Evolutionary conservation across 2,113 vertebrate species (phyloP), one percentile per base, ranked within the genome.

Genomic region (Muscicapa adusta): DNA sequence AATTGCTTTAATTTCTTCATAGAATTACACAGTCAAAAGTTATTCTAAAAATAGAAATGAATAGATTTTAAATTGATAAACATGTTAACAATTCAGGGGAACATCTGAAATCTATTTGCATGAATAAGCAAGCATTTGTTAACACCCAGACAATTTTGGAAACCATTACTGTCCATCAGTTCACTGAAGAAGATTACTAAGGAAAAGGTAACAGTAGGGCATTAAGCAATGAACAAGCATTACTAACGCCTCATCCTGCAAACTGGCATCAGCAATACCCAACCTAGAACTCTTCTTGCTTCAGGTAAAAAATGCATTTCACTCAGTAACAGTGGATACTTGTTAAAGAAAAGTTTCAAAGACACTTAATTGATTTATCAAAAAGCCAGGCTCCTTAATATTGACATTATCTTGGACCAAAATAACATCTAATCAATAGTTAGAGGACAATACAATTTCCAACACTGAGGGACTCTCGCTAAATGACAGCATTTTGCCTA

Each of bases 361-460:
- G 48, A 53, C 60, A 57, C 19, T 33, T 40, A 90, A 89, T 0
- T 53, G 58, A 71, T 85, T 74, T 53, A 75, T 51, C 71, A 78
- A 43, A 85, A 94, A 61, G 5, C 10, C 33, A 54, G 13, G 48
- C 26, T 74, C 66, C 45, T 76, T 47, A 82, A 76, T 58, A 91
- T 29, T 73, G 74, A 77, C 78, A 51, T 33, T 18, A 74, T 45
- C 58, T 73, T 50, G 36, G 45, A 84, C 70, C 43, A 93, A 92
- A 96, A 91, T 6, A 88, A 45, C 20, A 86, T 33, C 75, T 80
- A 45, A 91, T 91, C 92, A 79, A 94, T 88, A 67, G 25, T 48
- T 12, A 73, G 63, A 85, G 38, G 9, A 85, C 63, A 82, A 60
- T 29, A 56, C 43, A 56, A 38, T 67, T 91, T 74, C 78, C 75